Conservation (phyloP, 2,888 invertebrate species). For the Drosophila histrio region DNA sequence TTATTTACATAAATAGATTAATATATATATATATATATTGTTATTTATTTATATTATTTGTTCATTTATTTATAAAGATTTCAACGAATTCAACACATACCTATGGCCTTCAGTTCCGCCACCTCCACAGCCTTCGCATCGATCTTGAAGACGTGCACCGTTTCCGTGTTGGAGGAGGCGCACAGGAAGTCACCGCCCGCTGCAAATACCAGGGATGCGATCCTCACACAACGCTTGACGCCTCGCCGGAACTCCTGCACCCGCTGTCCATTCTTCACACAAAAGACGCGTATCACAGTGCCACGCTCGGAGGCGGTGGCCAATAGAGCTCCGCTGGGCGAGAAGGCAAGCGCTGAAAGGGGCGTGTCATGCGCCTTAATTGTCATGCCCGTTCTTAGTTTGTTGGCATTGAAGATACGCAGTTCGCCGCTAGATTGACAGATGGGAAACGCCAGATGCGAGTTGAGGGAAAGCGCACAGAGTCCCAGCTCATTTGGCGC, state of each 20-base stretch:
- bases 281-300: conserved; percentile 84
- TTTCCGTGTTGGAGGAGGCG: conserved; percentile 84
- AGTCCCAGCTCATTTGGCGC: conserved; percentile 82
- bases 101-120: conserved; percentile 78
- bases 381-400: conserved; percentile 78
- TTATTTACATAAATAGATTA: too few relatives aligned
- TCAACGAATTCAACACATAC: too few relatives aligned
- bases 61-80: too few relatives aligned
- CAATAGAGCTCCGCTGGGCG: conserved; percentile 82
- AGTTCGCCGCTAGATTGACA: conserved; percentile 81
- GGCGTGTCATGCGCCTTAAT: conserved; percentile 83
- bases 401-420: conserved; percentile 82
- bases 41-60: too few relatives aligned
- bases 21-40: too few relatives aligned
- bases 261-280: conserved; percentile 83
- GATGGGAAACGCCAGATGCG: conserved; percentile 83
- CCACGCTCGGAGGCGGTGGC: conserved; percentile 84
- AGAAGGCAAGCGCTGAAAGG: conserved; percentile 83
- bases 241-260: conserved; percentile 84
- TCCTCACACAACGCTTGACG: conserved; percentile 83
- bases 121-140: conserved; percentile 80
- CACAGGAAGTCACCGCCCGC: conserved; percentile 82
- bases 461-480: conserved; percentile 83
- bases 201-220: conserved; percentile 83
- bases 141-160: conserved; percentile 84